Percentiles rank a stretch among this genome's conserved stretches.
These are phyloP conservation scores for Marmota monax DNA, from an alignment of 2,113 vertebrate genomes.

Conservation along the genomic window DNA sequence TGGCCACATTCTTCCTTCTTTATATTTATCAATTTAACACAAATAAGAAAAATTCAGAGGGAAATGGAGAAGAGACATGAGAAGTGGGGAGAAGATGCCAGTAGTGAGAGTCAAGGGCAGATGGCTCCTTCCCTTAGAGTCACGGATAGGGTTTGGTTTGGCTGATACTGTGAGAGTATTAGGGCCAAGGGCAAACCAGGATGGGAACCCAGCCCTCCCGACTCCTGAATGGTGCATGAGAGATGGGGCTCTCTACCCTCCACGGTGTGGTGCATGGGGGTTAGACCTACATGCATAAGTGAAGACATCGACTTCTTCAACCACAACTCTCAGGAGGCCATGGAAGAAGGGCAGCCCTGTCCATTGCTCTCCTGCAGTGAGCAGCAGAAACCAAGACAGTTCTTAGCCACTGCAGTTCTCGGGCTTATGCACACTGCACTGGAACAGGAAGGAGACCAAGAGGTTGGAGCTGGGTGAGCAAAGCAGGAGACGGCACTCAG, in stretches of 20 bases:
- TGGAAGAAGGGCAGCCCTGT: too few species aligned
- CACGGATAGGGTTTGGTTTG: not conserved
- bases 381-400: fast-evolving
- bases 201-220: not conserved
- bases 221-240: fast-evolving
- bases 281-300: too few species aligned
- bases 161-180: not conserved
- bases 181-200: fast-evolving
- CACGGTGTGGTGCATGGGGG: too few species aligned
- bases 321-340: not conserved
- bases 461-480: too few species aligned
- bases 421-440: fast-evolving
- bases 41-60: not conserved
- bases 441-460: fast-evolving
- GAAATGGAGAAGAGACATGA: not conserved
- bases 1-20: not conserved
- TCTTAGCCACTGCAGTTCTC: not conserved
- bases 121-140: fast-evolving
- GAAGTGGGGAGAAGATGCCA: not conserved
- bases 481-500: fast-evolving
- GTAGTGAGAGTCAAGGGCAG: not conserved
- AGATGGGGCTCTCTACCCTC: not conserved
- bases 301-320: not conserved
- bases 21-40: not conserved
- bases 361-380: not conserved